Evolutionary conservation across 37 sponge, comb jelly and placozoan genomes (phyloP).

Genomic region (Beroe forskalii): DNA sequence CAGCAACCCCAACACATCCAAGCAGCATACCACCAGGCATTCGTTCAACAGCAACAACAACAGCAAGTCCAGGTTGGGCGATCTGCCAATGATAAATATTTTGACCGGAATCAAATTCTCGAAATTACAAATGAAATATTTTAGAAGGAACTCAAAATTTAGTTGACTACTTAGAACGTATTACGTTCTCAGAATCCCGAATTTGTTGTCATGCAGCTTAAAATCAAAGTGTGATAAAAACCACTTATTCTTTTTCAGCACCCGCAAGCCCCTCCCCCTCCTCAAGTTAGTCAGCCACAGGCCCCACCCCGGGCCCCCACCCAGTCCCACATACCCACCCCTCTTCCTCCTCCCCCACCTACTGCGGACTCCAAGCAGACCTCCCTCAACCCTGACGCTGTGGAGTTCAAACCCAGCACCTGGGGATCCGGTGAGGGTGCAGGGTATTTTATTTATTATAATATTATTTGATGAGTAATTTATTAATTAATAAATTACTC

Average conservation of each 20-base stretch:
- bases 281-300: neutral
- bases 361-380: neutral
- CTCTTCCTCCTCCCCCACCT: neutral
- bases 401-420: conserved; percentile 48
- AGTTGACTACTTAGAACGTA: too few species aligned
- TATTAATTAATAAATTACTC: too few species aligned
- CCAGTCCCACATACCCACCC: neutral
- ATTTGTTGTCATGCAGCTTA: too few species aligned
- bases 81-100: too few species aligned
- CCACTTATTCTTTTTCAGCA: too few species aligned
- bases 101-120: too few species aligned
- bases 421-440: neutral
- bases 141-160: too few species aligned
- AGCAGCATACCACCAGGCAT: conserved; percentile 4
- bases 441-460: too few species aligned
- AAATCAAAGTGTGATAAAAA: too few species aligned
- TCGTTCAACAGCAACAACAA: conserved; percentile 10
- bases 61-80: conserved; percentile 3
- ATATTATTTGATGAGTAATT: too few species aligned
- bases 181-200: too few species aligned
- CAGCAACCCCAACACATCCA: conserved; percentile 3
- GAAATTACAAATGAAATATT: too few species aligned
- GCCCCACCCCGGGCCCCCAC: neutral
- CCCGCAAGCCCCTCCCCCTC: neutral
- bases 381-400: conserved; percentile 48